Base-by-base conservation (phyloP, 2,797 vertebrate species). In the Protonibea diacanthus region DNA sequence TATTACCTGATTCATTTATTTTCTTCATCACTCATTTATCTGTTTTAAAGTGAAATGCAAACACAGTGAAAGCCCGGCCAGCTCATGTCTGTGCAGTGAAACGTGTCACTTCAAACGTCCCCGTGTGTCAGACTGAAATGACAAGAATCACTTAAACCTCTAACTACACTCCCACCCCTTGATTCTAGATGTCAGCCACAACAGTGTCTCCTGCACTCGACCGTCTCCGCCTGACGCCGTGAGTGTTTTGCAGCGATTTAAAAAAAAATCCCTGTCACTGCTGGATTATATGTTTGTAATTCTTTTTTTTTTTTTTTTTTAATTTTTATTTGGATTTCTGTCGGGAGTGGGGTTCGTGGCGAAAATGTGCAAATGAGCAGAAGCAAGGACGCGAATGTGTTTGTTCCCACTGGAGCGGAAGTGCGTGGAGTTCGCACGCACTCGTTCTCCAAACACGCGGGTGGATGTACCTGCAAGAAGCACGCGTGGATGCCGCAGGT, bases 141-240 rank as follows among this genome's bases (percentile, higher is more conserved):
- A 71, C 76, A 58, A 57, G 42, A 76, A 71, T 71, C 57, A 25
- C 74, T 60, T 59, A 21, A 85, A 23, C 64, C 64, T 56, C 17
- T 61, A 56, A 67, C 61, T 42, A 21, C 0, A 29, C 38, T 23
- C 49, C 49, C 18, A 21, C 45, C 60, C 60, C 33, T 38, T 63
- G 49, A 83, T 78, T 78, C 55, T 56, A 47, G 76, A 59, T 76
- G 55, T 73, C n/a, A n/a, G n/a, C n/a, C n/a, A n/a, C n/a, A n/a
- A n/a, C 65, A 15, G 25, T n/a, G 29, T 68, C 52, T 51, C 3
- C 58, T 21, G 51, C 62, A 60, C 42, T 38, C 42, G 38, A 21
- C 63, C 5, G 51, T 42, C 18, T 78, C 67, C 0, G 0, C 58
- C 49, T 45, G 73, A 80, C 70, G 60, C 52, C 7, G 21, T 20